Conservation (phyloP, 2,888 invertebrate species). For the Danaus chrysippus region DNA sequence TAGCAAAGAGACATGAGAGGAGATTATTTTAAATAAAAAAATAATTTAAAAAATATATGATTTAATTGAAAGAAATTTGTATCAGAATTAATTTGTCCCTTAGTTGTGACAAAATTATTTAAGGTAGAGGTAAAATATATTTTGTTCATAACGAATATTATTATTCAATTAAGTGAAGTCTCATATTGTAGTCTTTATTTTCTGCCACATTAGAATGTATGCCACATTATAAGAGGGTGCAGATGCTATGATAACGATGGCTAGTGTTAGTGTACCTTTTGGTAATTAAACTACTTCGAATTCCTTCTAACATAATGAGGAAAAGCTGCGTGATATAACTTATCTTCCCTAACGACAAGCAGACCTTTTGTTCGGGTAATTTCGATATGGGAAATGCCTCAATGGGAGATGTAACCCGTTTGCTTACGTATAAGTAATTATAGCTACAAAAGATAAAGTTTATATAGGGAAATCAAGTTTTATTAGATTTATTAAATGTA, state of each 20-base stretch:
- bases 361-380: not conserved
- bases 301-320: not conserved
- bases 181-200: not conserved
- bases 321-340: not conserved
- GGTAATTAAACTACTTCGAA: constrained; percentile 1
- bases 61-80: too few species aligned
- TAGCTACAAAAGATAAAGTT: too few species aligned
- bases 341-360: not conserved
- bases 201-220: constrained; percentile 17
- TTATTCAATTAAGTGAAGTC: not conserved
- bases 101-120: too few species aligned
- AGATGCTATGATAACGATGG: constrained; percentile 15
- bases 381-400: not conserved
- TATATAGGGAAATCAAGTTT: too few species aligned
- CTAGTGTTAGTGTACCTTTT: constrained; percentile 2
- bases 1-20: too few species aligned
- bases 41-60: too few species aligned
- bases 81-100: too few species aligned
- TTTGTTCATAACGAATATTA: too few species aligned
- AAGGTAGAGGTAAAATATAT: too few species aligned
- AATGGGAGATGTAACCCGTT: not conserved
- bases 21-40: too few species aligned
- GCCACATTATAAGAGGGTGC: constrained; percentile 29
- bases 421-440: too few species aligned
- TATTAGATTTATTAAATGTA: too few species aligned